These are phyloP conservation scores for Conchocele bisecta DNA, from an alignment of 2,888 invertebrate genomes.

Conservation along the genomic window DNA sequence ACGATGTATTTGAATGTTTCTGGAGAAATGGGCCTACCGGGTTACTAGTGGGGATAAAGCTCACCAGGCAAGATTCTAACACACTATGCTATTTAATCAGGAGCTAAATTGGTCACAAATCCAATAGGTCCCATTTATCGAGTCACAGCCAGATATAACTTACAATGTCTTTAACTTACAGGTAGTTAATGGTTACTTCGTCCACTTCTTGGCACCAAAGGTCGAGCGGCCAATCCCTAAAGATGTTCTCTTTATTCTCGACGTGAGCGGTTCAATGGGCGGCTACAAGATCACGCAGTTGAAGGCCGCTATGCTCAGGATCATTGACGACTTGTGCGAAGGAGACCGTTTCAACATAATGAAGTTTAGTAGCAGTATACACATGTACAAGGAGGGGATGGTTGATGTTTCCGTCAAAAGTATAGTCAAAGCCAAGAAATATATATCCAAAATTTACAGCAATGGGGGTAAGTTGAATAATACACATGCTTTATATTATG, in stretches of 20 bases:
- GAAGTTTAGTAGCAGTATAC: conserved; percentile 29
- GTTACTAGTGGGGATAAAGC: too few species aligned
- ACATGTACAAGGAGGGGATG: conserved; percentile 29
- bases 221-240: conserved; percentile 83
- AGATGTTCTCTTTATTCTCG: conserved; percentile 89
- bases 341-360: conserved; percentile 61
- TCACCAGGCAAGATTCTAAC: too few species aligned
- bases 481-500: too few species aligned
- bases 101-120: too few species aligned
- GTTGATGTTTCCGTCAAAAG: conserved; percentile 18
- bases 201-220: conserved; percentile 89
- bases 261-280: conserved; percentile 90
- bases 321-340: conserved; percentile 49
- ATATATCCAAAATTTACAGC: conserved; percentile 12
- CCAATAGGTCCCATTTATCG: too few species aligned
- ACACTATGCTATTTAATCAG: too few species aligned
- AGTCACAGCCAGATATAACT: too few species aligned
- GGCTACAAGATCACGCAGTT: conserved; percentile 88
- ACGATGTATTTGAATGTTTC: too few species aligned
- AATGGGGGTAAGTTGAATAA: conserved; percentile 53
- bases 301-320: conserved; percentile 72
- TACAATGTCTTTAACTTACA: conserved; percentile 64
- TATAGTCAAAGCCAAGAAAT: conserved; percentile 22
- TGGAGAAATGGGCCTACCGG: too few species aligned
- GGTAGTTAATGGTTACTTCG: conserved; percentile 87